These are phyloP conservation scores for Stomatorhinus ivindoensis DNA, from an alignment of 2,113 vertebrate genomes.

Conservation along the genomic window DNA sequence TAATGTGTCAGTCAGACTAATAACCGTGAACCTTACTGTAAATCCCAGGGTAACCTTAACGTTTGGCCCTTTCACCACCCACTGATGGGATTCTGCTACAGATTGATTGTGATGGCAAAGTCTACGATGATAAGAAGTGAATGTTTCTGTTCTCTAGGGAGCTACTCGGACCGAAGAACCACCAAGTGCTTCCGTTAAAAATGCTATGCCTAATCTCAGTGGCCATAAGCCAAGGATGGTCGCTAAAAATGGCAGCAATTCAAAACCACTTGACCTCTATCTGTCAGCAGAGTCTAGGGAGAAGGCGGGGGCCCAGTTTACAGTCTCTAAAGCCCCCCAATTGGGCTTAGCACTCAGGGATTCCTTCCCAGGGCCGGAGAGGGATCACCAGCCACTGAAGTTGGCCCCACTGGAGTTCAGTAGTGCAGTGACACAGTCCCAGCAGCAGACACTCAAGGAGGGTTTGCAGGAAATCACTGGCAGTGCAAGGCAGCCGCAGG, in stretches of 20 bases:
- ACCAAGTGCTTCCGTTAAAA: conserved; percentile 46
- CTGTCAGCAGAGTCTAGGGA: conserved; percentile 44
- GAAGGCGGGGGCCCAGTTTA: conserved; percentile 33
- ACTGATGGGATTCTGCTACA: neutral
- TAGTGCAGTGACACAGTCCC: conserved; percentile 57
- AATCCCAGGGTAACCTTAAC: neutral
- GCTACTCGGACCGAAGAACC: conserved; percentile 40
- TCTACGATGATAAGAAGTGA: neutral
- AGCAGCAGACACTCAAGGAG: conserved; percentile 57
- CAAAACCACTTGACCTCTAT: conserved; percentile 50
- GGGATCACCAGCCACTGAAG: conserved; percentile 43
- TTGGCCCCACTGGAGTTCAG: conserved; percentile 64
- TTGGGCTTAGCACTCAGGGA: conserved; percentile 33
- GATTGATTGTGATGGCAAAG: neutral
- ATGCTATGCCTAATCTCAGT: conserved; percentile 49
- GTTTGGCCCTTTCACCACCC: neutral
- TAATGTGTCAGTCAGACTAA: neutral
- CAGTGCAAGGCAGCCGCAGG: conserved; percentile 34
- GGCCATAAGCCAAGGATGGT: conserved; percentile 48
- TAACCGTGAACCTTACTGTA: neutral
- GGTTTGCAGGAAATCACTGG: conserved; percentile 47
- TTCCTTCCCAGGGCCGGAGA: conserved; percentile 26
- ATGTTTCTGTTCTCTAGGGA: conserved; percentile 43
- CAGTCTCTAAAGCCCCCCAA: conserved; percentile 11
- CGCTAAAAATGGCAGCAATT: conserved; percentile 45